Conservation (phyloP, 2,797 vertebrate species). For the Pampus argenteus region DNA sequence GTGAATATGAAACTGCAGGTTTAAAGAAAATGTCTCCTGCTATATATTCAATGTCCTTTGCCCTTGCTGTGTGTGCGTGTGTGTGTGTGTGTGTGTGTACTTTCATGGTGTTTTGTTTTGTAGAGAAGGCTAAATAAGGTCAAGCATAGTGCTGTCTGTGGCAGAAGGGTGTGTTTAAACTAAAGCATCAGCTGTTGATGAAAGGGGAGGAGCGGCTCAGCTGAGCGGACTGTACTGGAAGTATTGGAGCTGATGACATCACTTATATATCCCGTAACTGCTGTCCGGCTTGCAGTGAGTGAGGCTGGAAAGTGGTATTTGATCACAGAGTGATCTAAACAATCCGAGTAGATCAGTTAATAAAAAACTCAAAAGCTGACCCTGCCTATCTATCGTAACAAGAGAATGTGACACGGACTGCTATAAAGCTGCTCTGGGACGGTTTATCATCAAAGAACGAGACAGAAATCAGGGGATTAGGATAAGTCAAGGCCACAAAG, state of each 20-base stretch:
- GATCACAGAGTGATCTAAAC: too few species aligned
- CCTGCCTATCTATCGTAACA: neutral
- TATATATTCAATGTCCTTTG: too few species aligned
- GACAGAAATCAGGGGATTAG: constrained; percentile 31
- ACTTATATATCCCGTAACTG: neutral
- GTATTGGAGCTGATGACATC: constrained; percentile 20
- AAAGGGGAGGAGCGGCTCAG: constrained; percentile 14
- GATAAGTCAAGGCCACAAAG: constrained; percentile 47
- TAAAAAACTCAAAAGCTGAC: constrained; percentile 8
- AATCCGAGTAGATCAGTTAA: too few species aligned
- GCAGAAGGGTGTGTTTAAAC: constrained; percentile 25
- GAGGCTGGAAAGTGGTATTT: too few species aligned
- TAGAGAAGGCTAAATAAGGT: constrained; percentile 41
- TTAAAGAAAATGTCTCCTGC: too few species aligned
- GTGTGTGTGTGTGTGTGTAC: neutral
- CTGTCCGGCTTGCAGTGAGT: neutral
- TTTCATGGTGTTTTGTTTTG: constrained; percentile 6
- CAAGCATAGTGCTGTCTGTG: constrained; percentile 16
- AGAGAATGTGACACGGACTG: too few species aligned
- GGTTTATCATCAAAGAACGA: constrained; percentile 32
- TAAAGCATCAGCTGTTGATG: constrained; percentile 16
- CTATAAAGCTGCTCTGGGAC: constrained; percentile 23
- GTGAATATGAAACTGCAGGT: neutral
- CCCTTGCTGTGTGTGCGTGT: constrained; percentile 4
- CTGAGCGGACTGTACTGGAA: constrained; percentile 16